Evolutionary conservation across 2,888 invertebrate genomes (phyloP).

Genomic region (Rosalia funebris): DNA sequence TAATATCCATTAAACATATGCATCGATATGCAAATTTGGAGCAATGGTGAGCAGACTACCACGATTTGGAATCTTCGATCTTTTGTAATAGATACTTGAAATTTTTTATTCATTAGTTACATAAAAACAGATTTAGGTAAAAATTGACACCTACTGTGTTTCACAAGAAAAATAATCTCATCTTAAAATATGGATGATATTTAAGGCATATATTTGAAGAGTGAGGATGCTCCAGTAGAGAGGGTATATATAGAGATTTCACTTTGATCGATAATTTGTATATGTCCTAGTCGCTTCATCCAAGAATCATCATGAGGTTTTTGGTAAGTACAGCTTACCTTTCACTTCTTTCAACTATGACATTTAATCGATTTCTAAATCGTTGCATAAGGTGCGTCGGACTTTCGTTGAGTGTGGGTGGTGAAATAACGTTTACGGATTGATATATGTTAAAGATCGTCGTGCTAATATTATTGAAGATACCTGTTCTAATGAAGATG

Average conservation of each 20-base stretch:
- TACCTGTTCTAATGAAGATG: slow-evolving; percentile 22
- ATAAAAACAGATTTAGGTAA: slow-evolving; percentile 11
- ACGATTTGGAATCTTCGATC: background rate
- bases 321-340: slow-evolving; percentile 62
- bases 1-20: too few relatives aligned
- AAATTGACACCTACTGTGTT: slow-evolving; percentile 9
- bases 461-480: slow-evolving; percentile 17
- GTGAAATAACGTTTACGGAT: too few relatives aligned
- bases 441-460: slow-evolving; percentile 15
- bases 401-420: slow-evolving; percentile 37
- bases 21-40: too few relatives aligned
- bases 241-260: slow-evolving; percentile 55
- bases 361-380: slow-evolving; percentile 42
- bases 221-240: slow-evolving; percentile 45
- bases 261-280: slow-evolving; percentile 43
- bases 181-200: slow-evolving; percentile 29
- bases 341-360: slow-evolving; percentile 49
- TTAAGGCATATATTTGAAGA: slow-evolving; percentile 31
- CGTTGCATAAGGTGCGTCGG: slow-evolving; percentile 41
- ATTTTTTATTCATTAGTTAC: slow-evolving; percentile 9
- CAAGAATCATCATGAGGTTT: slow-evolving; percentile 63
- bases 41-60: too few relatives aligned
- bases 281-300: slow-evolving; percentile 50
- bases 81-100: slow-evolving; percentile 6
- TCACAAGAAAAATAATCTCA: slow-evolving; percentile 36